Evolutionary conservation across 2,888 invertebrate species (phyloP).

Genomic region (Ectobius pallidus): DNA sequence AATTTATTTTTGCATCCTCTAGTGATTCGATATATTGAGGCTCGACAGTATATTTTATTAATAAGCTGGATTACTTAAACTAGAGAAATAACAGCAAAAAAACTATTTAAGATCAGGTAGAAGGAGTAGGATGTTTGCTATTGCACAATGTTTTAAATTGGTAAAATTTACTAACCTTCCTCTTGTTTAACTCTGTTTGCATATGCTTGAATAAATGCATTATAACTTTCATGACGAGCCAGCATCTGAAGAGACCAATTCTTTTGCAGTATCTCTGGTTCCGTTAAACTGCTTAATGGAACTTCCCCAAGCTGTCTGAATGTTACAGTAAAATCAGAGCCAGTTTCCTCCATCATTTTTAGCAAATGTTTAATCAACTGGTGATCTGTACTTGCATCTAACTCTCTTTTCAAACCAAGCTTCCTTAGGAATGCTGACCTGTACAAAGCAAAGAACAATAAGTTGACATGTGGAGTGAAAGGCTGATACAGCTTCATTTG

Average conservation of each 20-base stretch:
- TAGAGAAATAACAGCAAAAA: no score
- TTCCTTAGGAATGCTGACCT: constrained; percentile 62
- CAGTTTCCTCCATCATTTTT: constrained; percentile 67
- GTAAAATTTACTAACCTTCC: constrained; percentile 23
- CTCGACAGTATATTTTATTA: no score
- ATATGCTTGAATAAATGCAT: constrained; percentile 60
- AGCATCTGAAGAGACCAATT: constrained; percentile 62
- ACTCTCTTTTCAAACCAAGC: constrained; percentile 60
- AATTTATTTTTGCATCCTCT: no score
- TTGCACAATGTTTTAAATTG: no score
- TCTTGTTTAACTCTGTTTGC: constrained; percentile 52
- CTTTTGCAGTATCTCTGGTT: constrained; percentile 52
- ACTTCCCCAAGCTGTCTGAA: constrained; percentile 65
- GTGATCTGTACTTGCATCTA: constrained; percentile 57
- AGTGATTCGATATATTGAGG: no score
- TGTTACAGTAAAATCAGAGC: constrained; percentile 68
- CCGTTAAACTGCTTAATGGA: constrained; percentile 55
- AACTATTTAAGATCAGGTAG: no score
- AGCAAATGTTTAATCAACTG: constrained; percentile 61
- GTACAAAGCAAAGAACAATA: constrained; percentile 2
- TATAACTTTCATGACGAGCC: constrained; percentile 58
- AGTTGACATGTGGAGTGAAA: no score
- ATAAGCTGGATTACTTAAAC: no score
- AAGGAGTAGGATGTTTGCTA: no score
- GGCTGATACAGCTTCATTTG: no score